A percentile compares a stretch with the other conserved stretches of the same genome.
Evolutionary conservation across 23 tunicate genomes (phyloP).

Genomic region (Styela plicata): DNA sequence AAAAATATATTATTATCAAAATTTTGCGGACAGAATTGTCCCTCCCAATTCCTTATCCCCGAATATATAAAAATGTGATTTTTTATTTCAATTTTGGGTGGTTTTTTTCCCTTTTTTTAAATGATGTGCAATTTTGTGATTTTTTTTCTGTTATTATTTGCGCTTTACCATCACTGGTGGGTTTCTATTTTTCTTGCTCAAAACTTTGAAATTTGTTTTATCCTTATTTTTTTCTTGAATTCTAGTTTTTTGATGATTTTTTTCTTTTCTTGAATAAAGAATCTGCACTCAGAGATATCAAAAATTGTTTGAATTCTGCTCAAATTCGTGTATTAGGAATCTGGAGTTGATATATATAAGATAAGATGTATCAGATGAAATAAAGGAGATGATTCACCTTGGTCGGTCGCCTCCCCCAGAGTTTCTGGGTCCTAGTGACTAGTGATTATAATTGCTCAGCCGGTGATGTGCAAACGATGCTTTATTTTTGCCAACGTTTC

Average conservation of each 20-base stretch:
- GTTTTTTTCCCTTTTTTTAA: background rate
- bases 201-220: slow-evolving; percentile 17
- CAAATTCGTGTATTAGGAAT: too few species aligned
- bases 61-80: background rate
- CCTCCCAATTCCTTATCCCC: background rate
- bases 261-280: slow-evolving; percentile 1
- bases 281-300: slow-evolving; percentile 20
- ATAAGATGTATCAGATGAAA: too few species aligned
- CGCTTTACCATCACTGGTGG: slow-evolving; percentile 33
- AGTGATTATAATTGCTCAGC: too few species aligned
- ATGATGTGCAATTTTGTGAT: slow-evolving; percentile 40
- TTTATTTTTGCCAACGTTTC: too few species aligned
- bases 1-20: too few species aligned
- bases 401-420: too few species aligned
- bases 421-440: too few species aligned
- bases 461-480: too few species aligned
- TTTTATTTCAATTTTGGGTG: background rate
- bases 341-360: too few species aligned
- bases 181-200: background rate
- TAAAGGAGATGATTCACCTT: too few species aligned
- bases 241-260: background rate
- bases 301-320: too few species aligned
- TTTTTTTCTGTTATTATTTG: slow-evolving; percentile 8
- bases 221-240: background rate
- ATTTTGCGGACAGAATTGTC: background rate